Conservation (phyloP, 1,140 invertebrate species). For the Amyelois transitella region DNA sequence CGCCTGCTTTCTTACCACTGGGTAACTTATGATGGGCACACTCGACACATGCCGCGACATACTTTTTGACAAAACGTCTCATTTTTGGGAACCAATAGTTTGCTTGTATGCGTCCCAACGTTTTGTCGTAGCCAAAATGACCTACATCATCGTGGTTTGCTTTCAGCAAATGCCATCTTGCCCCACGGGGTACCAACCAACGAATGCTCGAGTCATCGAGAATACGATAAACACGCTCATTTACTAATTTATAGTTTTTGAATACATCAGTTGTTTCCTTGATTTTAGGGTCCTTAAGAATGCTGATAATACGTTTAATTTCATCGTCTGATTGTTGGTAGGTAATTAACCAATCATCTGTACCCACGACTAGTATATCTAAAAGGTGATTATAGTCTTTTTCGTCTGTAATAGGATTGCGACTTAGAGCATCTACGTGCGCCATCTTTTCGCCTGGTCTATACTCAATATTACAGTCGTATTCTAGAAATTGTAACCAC, state of each 20-base stretch:
- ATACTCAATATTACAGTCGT: not conserved
- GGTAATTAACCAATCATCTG: not conserved
- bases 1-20: not conserved
- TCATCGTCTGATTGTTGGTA: not conserved
- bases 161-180: not conserved
- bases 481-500: not conserved
- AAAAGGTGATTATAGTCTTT: not conserved
- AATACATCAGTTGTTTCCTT: not conserved
- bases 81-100: not conserved
- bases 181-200: not conserved
- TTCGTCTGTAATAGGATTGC: not conserved
- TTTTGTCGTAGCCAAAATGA: not conserved
- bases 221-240: not conserved
- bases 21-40: not conserved
- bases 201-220: not conserved
- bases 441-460: not conserved
- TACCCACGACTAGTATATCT: not conserved
- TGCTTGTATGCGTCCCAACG: not conserved
- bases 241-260: not conserved
- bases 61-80: not conserved
- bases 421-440: not conserved
- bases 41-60: not conserved
- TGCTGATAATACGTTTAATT: not conserved
- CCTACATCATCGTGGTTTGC: not conserved
- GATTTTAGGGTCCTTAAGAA: not conserved